phyloP scores from a whole-genome alignment of 1,140 invertebrate species.

The Drosophila watanabei region DNA sequence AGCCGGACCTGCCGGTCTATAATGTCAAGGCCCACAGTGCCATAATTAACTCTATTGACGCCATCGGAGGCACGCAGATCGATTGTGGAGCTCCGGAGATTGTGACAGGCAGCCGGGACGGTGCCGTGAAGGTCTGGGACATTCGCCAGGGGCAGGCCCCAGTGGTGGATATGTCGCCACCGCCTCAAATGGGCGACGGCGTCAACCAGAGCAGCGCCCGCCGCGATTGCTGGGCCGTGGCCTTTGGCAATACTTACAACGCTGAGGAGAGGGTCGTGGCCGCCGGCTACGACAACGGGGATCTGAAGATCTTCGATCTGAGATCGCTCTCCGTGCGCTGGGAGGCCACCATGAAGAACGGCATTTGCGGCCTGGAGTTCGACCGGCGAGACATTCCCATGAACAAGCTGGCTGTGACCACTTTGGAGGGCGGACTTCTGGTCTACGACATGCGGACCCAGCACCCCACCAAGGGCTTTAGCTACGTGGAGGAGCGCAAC shows the following conservation, averaged over 20 bases:
- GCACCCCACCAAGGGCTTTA: conserved; percentile 95
- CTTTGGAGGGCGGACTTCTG: conserved; percentile 96
- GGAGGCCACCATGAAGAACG: conserved; percentile 97
- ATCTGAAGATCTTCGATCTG: conserved; percentile 98
- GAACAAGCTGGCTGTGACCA: conserved; percentile 97
- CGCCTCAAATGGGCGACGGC: conserved; percentile 88
- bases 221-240: conserved; percentile 95
- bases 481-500: conserved; percentile 90
- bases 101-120: conserved; percentile 96
- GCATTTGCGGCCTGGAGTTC: conserved; percentile 96
- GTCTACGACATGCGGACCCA: conserved; percentile 95
- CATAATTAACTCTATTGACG: conserved; percentile 97
- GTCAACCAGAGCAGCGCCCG: conserved; percentile 86
- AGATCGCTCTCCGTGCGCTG: conserved; percentile 93
- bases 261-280: conserved; percentile 93
- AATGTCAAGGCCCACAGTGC: conserved; percentile 93
- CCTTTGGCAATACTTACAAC: conserved; percentile 95
- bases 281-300: conserved; percentile 98
- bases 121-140: conserved; percentile 98
- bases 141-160: conserved; percentile 94
- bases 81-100: conserved; percentile 97
- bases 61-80: conserved; percentile 93
- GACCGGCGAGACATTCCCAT: conserved; percentile 97
- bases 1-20: conserved; percentile 90
- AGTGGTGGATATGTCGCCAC: conserved; percentile 94